Evolutionary conservation across 2,113 vertebrate species (phyloP), one percentile per base, ranked within the genome.

Genomic region (Percopsis transmontana): DNA sequence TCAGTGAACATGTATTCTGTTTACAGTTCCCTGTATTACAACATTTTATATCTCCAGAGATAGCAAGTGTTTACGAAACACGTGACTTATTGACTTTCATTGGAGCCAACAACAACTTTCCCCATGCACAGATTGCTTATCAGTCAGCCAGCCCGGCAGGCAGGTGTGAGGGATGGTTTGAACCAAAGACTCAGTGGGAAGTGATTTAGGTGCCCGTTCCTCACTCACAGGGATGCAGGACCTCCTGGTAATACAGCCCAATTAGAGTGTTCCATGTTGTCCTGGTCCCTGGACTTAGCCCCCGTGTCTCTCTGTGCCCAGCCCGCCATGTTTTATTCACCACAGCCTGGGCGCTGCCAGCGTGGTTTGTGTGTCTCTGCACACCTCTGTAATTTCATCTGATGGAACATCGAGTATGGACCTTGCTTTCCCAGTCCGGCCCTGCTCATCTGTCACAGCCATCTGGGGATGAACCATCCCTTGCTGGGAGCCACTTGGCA

Each of bases 361-460:
- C 80, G 76, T 80, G 89, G 87, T 90, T 62, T 84, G 74, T 68
- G 80, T 89, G 76, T 86, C 79, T 78, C 82, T 87, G 27, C 50
- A 7, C 14, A 62, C 74, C 80, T 88, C 88, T 93, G 91, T 89
- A 92, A 92, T 93, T 93, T 89, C 89, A 93, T 92, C 90, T 90
- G 86, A 87, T 76, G 83, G 80, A 85, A 72, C 70, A 57, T 74
- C 74, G 82, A 72, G 77, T 84, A 64, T 59, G 66, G 84, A 69
- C 83, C 62, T 63, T 70, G 74, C 78, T 77, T 50, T 55, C 65
- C 62, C 19, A 50, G 59, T 21, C 53, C 70, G 50, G 58, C 39
- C 70, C 80, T 63, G 75, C 85, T 87, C 88, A 68, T 21, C 87
- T 90, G 80, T 85, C 83, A 78, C 42, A 27, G 6, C 72, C 70